Percentiles rank a stretch among this genome's conserved stretches.
These are phyloP conservation scores for Manis crassicaudata DNA, from an alignment of 2,797 vertebrate species.

Conservation along the genomic window DNA sequence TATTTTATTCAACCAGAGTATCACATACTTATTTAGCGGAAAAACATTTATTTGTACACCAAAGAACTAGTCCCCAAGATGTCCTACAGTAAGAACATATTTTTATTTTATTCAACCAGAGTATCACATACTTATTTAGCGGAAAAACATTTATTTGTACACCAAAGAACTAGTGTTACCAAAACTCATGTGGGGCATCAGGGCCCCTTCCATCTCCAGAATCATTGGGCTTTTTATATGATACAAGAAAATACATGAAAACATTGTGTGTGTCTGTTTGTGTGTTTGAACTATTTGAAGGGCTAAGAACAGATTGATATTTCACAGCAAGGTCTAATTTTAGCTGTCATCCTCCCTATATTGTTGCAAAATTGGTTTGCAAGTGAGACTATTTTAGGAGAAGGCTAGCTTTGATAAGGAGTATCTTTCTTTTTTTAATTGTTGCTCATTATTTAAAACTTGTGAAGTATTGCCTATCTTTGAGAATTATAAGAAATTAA, in stretches of 20 bases:
- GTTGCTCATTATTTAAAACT: not conserved
- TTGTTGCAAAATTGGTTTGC: not conserved
- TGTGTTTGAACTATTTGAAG: slow-evolving; percentile 4
- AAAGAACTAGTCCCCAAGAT: not conserved
- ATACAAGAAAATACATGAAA: slow-evolving; percentile 24
- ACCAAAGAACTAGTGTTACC: not conserved
- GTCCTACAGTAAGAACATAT: not conserved
- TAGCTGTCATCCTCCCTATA: slow-evolving; percentile 24
- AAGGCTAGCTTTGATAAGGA: not conserved
- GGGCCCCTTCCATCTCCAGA: not conserved
- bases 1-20: not conserved
- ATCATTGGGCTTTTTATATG: not conserved
- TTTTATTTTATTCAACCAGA: slow-evolving; percentile 3
- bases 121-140: not conserved
- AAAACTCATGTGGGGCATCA: not conserved
- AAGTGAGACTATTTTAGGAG: not conserved
- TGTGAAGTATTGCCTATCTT: not conserved
- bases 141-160: not conserved
- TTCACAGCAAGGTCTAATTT: slow-evolving; percentile 34
- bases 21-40: not conserved
- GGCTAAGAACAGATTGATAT: slow-evolving; percentile 51
- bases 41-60: not conserved
- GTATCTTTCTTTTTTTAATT: not conserved
- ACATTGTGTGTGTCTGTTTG: not conserved
- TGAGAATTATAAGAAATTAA: slow-evolving; percentile 56